Evolutionary conservation across 2,797 vertebrate genomes (phyloP).

Genomic region (Somateria mollissima): DNA sequence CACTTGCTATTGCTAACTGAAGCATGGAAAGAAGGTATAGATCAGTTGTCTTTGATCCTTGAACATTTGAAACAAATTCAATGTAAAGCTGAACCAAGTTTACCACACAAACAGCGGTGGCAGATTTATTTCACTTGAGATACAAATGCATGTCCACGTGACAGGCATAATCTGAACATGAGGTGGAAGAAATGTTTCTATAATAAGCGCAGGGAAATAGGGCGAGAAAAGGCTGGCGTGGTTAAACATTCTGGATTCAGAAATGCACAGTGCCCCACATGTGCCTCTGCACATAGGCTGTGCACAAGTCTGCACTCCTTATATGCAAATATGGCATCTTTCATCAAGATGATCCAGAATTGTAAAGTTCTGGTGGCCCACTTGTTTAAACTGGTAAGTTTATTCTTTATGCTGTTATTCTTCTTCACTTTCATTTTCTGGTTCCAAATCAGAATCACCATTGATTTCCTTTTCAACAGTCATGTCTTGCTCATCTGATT

Average conservation of each 20-base stretch:
- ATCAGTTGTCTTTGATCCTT: constrained; percentile 70
- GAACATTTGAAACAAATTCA: constrained; percentile 70
- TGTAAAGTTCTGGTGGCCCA: constrained; percentile 37
- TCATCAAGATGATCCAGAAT: constrained; percentile 58
- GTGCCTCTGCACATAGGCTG: constrained; percentile 43
- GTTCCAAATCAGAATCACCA: constrained; percentile 94
- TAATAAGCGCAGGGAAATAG: constrained; percentile 67
- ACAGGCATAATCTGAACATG: constrained; percentile 63
- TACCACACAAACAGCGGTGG: constrained; percentile 74
- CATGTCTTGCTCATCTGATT: constrained; percentile 76
- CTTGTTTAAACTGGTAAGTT: constrained; percentile 28
- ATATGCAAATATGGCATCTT: constrained; percentile 45
- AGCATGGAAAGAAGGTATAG: constrained; percentile 75
- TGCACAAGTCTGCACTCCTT: constrained; percentile 37
- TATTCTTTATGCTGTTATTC: constrained; percentile 80
- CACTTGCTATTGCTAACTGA: constrained; percentile 77
- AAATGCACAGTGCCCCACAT: constrained; percentile 51
- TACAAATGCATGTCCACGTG: constrained; percentile 72
- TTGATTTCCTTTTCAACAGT: constrained; percentile 90
- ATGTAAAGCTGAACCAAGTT: constrained; percentile 73
- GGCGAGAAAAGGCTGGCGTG: constrained; percentile 70
- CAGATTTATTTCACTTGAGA: constrained; percentile 70
- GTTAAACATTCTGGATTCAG: constrained; percentile 67
- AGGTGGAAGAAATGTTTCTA: constrained; percentile 67
- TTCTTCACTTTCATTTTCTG: constrained; percentile 95